phyloP scores from a whole-genome alignment of 2,113 vertebrate species.

The Paradoxurus hermaphroditus region DNA sequence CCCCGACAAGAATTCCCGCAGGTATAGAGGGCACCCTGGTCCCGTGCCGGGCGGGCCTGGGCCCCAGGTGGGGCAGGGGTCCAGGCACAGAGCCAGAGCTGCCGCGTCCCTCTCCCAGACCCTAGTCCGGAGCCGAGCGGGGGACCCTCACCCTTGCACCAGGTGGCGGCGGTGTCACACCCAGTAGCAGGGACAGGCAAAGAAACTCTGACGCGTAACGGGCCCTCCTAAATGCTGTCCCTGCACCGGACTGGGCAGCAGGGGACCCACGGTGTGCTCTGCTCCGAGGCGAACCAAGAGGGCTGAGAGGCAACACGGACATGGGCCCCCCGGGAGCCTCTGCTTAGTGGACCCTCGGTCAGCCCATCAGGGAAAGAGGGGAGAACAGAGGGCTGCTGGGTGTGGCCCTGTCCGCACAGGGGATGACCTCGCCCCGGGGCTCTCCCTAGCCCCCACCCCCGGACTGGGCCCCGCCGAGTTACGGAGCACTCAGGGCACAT shows the following conservation, averaged over 20 bases:
- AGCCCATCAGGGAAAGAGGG: background rate
- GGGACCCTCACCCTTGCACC: no score
- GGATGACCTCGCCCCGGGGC: accelerated
- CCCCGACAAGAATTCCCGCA: background rate
- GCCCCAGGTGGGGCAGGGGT: background rate
- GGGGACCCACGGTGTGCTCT: background rate
- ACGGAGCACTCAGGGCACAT: background rate
- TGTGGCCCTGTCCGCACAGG: background rate
- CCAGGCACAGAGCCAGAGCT: background rate
- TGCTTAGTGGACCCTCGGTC: background rate
- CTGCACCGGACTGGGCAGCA: no score
- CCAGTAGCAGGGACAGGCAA: background rate
- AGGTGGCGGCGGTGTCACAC: accelerated
- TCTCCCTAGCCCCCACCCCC: background rate
- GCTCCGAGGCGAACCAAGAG: background rate
- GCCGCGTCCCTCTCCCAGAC: background rate
- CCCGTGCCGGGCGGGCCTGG: background rate
- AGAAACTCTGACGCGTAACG: background rate
- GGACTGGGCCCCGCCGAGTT: background rate
- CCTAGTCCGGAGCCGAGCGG: background rate
- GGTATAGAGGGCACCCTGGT: background rate
- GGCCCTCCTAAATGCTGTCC: background rate
- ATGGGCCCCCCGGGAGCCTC: background rate
- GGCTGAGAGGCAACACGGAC: background rate
- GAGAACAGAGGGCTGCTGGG: background rate